Conservation (phyloP, 2,888 invertebrate species). For the Chymomyza fuscimana region DNA sequence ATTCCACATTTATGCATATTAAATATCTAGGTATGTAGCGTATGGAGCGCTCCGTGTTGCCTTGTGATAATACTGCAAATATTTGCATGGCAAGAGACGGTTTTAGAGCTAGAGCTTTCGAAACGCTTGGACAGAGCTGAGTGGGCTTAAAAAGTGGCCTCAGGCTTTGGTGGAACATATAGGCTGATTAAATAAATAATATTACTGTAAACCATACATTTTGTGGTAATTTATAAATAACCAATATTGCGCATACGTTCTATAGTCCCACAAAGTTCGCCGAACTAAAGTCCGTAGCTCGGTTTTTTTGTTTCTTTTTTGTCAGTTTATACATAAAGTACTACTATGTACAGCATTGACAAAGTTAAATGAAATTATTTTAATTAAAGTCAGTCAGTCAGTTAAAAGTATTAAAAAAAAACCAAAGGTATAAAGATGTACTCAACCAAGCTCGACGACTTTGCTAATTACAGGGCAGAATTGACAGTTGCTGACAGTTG, state of each 20-base stretch:
- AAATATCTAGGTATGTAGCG: slow-evolving; percentile 45
- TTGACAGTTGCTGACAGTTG: slow-evolving; percentile 19
- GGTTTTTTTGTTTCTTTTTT: not conserved
- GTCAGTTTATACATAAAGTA: not conserved
- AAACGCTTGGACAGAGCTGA: not conserved
- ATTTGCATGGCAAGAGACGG: not conserved
- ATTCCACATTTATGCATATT: slow-evolving; percentile 57
- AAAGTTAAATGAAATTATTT: slow-evolving; percentile 41
- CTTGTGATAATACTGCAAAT: not conserved
- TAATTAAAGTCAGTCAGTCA: slow-evolving; percentile 31
- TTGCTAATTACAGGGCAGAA: not conserved
- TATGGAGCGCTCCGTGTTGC: not conserved
- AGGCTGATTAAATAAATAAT: not conserved
- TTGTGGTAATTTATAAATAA: not conserved
- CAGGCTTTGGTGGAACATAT: not conserved
- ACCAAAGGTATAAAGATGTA: not conserved
- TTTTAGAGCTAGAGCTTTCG: not conserved
- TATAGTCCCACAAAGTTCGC: not conserved
- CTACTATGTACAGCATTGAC: not conserved
- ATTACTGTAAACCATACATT: not conserved
- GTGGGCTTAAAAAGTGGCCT: not conserved
- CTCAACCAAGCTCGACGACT: slow-evolving; percentile 2
- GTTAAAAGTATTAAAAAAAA: slow-evolving; percentile 8
- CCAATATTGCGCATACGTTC: not conserved
- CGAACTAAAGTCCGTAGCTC: not conserved